Percentiles rank a stretch among this genome's conserved stretches.
Evolutionary conservation across 2,113 vertebrate genomes (phyloP).

Genomic region (Indri indri): DNA sequence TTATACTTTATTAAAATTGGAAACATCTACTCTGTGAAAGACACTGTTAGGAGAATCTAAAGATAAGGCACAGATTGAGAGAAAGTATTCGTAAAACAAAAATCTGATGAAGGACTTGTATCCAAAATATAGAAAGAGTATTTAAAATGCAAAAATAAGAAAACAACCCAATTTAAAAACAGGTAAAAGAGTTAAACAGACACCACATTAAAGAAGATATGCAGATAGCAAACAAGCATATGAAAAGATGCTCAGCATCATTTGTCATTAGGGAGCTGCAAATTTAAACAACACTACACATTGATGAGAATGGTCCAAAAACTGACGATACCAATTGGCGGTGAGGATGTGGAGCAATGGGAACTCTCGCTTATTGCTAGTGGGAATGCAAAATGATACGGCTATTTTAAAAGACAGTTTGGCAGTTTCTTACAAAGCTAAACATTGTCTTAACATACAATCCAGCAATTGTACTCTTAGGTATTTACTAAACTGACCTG

Average conservation of each 20-base stretch:
- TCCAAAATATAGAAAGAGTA: conserved; percentile 10
- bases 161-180: conserved; percentile 12
- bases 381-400: background rate
- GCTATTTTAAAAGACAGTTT: background rate
- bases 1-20: background rate
- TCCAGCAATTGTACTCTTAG: background rate
- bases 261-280: background rate
- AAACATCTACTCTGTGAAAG: conserved; percentile 33
- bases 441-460: background rate
- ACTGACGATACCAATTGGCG: background rate
- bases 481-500: background rate
- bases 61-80: background rate
- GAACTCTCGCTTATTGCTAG: background rate
- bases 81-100: conserved; percentile 8
- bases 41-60: background rate
- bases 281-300: background rate
- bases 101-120: background rate
- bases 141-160: conserved; percentile 16
- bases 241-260: background rate
- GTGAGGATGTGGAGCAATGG: background rate
- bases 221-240: background rate
- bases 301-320: background rate
- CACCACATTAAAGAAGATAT: background rate
- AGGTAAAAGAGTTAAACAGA: background rate
- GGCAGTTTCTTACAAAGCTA: conserved; percentile 2